Evolutionary conservation across 2,113 vertebrate genomes (phyloP), one percentile per base, ranked within the genome.

Genomic region (Macrotus californicus): DNA sequence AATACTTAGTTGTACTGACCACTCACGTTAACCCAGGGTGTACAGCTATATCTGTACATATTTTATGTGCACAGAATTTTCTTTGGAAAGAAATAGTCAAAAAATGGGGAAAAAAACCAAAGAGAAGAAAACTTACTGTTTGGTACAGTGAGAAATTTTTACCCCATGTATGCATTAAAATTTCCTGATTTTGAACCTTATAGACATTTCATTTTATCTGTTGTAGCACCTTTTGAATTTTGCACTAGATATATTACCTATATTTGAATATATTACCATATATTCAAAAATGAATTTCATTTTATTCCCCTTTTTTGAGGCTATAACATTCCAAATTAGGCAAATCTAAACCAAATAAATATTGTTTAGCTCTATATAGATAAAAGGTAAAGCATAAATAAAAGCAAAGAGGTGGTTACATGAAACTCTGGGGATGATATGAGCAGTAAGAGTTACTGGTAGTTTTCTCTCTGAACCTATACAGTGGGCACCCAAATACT

Each of bases 311-410:
- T 21, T 76, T 80, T 96, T 89, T 61, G 13, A 76, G 59, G 11
- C 48, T 50, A 5, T n/a, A 52, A 61, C 43, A 1, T 83, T 83
- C 50, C 61, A 83, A 94, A 76, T 77, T 29, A 61, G 59, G 50
- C 69, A 87, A 83, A 61, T 69, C 67, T 76, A 94, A 94, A 50
- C 18, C 54, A 93, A 85, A 79, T 77, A 84, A 84, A 36, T 81
- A 82, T 26, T 76, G 31, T 50, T 50, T 43, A 87, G 50, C 21
- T 76, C 76, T 34, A 82, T 15, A 59, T 21, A 50, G 6, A 0
- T 79, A 77, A 54, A 19, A 31, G 31, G 36, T 52, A 88, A 87
- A 59, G 9, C 36, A n/a, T 19, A 75, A 91, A 69, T 75, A 91
- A 94, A 96, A 77, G 36, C 50, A 34, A 77, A 52, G 24, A 36